A percentile compares a stretch with the other conserved stretches of the same genome.
phyloP scores from a whole-genome alignment of 2,888 invertebrate genomes.

The Trisateles emortualis region DNA sequence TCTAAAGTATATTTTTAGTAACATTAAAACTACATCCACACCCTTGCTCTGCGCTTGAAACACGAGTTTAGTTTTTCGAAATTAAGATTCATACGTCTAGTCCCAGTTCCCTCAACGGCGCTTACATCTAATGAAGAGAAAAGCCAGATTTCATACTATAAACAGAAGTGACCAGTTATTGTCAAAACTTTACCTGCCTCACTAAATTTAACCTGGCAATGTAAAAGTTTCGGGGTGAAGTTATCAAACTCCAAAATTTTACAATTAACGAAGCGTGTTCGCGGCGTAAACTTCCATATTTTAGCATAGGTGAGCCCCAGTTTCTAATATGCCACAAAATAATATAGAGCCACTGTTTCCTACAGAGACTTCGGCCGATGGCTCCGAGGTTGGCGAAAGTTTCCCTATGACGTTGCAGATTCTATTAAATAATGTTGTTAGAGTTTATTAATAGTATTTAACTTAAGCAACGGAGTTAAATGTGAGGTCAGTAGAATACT shows the following conservation, averaged over 20 bases:
- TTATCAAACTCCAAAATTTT: constrained; percentile 75
- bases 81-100: constrained; percentile 24
- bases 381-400: constrained; percentile 48
- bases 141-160: constrained; percentile 32
- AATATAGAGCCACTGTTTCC: constrained; percentile 66
- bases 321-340: constrained; percentile 72
- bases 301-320: constrained; percentile 70
- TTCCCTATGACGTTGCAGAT: constrained; percentile 31
- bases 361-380: constrained; percentile 59
- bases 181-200: constrained; percentile 59
- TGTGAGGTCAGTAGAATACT: constrained; percentile 13
- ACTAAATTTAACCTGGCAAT: constrained; percentile 48
- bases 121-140: constrained; percentile 38
- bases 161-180: constrained; percentile 57
- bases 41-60: constrained; percentile 8
- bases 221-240: constrained; percentile 57
- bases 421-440: constrained; percentile 24
- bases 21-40: background rate
- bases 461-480: constrained; percentile 14
- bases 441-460: constrained; percentile 26
- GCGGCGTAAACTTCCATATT: constrained; percentile 66
- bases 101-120: constrained; percentile 6
- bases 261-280: constrained; percentile 73
- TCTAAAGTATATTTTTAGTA: background rate
- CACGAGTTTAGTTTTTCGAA: constrained; percentile 16